Evolutionary conservation across 2,797 vertebrate genomes (phyloP), one percentile per base, ranked within the genome.

Genomic region (Eutrigla gurnardus): DNA sequence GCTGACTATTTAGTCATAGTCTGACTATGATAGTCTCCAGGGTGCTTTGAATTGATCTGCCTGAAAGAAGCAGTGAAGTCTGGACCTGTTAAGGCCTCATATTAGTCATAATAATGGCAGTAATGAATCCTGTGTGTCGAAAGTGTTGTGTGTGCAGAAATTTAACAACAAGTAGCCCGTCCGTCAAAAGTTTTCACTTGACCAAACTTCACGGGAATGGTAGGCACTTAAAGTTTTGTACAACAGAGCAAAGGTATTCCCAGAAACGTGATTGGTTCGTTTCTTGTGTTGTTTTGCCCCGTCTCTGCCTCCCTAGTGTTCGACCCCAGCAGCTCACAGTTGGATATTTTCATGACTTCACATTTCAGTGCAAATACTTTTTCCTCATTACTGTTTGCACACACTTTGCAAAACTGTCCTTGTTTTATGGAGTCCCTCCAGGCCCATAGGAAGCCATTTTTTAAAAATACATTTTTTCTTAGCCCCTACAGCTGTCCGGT

Each of bases 1-100:
- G 47, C 75, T 71, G 64, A 45, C 61, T 75, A 10, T 78, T 69
- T n/a, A n/a, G n/a, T n/a, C n/a, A n/a, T n/a, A n/a, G n/a, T n/a
- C n/a, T n/a, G n/a, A n/a, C n/a, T n/a, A n/a, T n/a, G n/a, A n/a
- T n/a, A n/a, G n/a, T n/a, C n/a, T n/a, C n/a, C n/a, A n/a, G n/a
- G n/a, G n/a, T 63, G 62, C 64, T 70, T 73, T 73, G 42, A 77
- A 74, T 75, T 6, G 55, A 52, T 47, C 67, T 50, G 65, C 50
- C 42, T 45, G 64, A 66, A 63, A 78, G 52, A 68, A 65, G 59
- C 60, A 45, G 33, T 70, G 33, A 73, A 47, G 50, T 72, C 60
- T 58, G 64, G 70, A 77, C 60, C 43, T 39, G 36, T 70, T 58
- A 65, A 69, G 36, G 47, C 52, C 42, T 46, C 47, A 25, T 25